Conservation (phyloP, 2,113 vertebrate genomes). For the Amphiprion ocellaris region DNA sequence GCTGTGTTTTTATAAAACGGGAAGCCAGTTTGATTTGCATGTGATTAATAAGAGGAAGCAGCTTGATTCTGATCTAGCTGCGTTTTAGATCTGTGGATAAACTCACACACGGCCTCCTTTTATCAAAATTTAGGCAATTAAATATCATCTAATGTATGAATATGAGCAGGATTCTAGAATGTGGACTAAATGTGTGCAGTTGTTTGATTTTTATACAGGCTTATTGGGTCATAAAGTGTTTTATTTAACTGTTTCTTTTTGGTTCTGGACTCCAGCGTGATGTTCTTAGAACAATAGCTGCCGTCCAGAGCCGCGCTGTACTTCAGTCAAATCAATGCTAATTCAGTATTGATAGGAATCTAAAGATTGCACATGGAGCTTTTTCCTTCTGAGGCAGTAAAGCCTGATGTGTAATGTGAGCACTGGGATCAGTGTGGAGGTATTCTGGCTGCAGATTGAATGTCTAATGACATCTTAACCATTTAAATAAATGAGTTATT, state of each 20-base stretch:
- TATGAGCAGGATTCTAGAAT: not conserved
- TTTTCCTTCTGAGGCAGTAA: constrained; percentile 25
- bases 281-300: constrained; percentile 53
- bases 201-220: too few relatives aligned
- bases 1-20: constrained; percentile 46
- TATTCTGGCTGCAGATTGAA: constrained; percentile 23
- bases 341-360: constrained; percentile 78
- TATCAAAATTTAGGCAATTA: not conserved
- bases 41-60: constrained; percentile 37
- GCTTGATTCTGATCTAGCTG: not conserved
- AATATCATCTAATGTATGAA: too few relatives aligned
- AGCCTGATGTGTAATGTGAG: constrained; percentile 40
- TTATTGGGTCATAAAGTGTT: too few relatives aligned
- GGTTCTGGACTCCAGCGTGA: constrained; percentile 10
- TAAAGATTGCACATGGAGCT: constrained; percentile 56
- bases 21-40: constrained; percentile 47
- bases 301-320: constrained; percentile 35
- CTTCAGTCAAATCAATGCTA: constrained; percentile 77
- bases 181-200: too few relatives aligned
- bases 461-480: not conserved
- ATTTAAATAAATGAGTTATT: not conserved
- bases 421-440: constrained; percentile 24
- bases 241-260: not conserved
- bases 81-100: not conserved
- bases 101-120: not conserved